phyloP scores from a whole-genome alignment of 2,797 vertebrate species.

The Ctenopoma kingsleyae region DNA sequence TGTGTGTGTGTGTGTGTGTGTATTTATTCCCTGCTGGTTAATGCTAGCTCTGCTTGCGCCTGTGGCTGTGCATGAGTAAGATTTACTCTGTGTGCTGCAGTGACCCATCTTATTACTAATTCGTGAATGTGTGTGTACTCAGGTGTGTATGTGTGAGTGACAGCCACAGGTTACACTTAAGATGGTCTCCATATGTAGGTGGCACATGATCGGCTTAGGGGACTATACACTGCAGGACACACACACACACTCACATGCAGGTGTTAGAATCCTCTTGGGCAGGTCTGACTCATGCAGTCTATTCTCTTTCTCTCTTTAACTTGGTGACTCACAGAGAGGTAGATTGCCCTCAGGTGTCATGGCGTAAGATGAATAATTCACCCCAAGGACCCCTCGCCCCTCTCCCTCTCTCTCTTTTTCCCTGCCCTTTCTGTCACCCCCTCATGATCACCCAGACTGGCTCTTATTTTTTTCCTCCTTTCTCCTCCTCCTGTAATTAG shows the following conservation, averaged over 20 bases:
- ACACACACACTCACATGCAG: conserved; percentile 53
- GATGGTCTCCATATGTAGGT: conserved; percentile 66
- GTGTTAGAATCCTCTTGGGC: conserved; percentile 74
- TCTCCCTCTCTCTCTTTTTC: conserved; percentile 11
- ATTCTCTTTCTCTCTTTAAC: conserved; percentile 60
- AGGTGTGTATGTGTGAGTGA: conserved; percentile 46
- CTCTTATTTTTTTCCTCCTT: conserved; percentile 46
- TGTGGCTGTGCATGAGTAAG: conserved; percentile 64
- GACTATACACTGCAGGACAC: conserved; percentile 62
- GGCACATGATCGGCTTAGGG: conserved; percentile 72
- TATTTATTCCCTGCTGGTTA: conserved; percentile 56
- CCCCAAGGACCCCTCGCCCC: conserved; percentile 62
- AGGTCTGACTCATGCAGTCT: conserved; percentile 70
- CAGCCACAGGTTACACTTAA: conserved; percentile 69
- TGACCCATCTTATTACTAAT: conserved; percentile 68
- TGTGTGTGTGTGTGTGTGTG: conserved; percentile 35
- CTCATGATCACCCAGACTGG: conserved; percentile 27
- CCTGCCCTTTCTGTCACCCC: conserved; percentile 33
- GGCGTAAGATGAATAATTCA: conserved; percentile 81
- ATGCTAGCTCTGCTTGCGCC: conserved; percentile 61
- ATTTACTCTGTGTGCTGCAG: conserved; percentile 58
- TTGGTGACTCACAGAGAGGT: conserved; percentile 75
- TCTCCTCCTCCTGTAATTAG: conserved; percentile 62
- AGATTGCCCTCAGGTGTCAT: conserved; percentile 77
- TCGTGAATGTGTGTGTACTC: conserved; percentile 22